Evolutionary conservation across 2,113 vertebrate species (phyloP).

Genomic region (Hydrochoerus hydrochaeris): DNA sequence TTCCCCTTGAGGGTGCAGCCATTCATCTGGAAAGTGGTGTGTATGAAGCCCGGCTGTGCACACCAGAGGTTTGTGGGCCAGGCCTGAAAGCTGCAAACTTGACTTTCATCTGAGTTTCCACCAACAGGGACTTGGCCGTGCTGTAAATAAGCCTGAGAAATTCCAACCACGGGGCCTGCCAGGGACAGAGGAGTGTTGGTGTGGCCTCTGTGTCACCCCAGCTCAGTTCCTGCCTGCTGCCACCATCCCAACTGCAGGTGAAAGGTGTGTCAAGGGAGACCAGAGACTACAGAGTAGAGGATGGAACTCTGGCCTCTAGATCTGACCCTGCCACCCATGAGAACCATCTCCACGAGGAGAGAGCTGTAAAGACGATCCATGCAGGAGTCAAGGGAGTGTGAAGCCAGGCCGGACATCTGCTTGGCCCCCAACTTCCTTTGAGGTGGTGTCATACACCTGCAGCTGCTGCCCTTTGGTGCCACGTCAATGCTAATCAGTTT

Average conservation of each 20-base stretch:
- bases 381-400: not conserved
- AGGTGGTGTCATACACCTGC: too few species aligned
- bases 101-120: too few species aligned
- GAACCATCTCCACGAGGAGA: not conserved
- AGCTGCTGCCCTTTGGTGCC: not conserved
- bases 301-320: not conserved
- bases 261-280: not conserved
- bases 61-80: not conserved
- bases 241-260: rapidly evolving
- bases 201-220: not conserved
- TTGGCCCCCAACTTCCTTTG: not conserved
- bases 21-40: not conserved
- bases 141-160: not conserved
- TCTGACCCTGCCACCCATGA: not conserved
- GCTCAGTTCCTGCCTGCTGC: not conserved
- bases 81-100: not conserved
- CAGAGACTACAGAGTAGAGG: too few species aligned
- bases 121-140: too few species aligned
- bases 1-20: too few species aligned
- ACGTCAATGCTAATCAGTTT: not conserved
- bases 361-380: not conserved
- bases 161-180: not conserved
- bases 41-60: not conserved
- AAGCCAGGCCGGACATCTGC: not conserved
- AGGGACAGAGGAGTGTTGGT: not conserved